Evolutionary conservation across 2,113 vertebrate genomes (phyloP).

Genomic region (Junco hyemalis): DNA sequence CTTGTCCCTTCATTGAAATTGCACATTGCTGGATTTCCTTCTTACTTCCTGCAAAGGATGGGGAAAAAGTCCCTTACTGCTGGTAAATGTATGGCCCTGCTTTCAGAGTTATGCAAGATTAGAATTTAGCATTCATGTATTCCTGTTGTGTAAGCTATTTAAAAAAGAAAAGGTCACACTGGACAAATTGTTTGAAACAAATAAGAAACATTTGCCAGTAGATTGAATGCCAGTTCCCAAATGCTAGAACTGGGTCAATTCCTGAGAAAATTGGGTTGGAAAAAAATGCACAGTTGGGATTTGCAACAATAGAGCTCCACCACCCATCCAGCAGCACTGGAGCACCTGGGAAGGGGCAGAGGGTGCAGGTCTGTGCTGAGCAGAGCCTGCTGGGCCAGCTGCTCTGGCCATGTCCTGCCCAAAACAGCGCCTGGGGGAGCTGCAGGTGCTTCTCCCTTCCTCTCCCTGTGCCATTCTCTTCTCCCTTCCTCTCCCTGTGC

Average conservation of each 20-base stretch:
- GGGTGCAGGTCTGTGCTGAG: not conserved
- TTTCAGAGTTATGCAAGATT: slow-evolving; percentile 15
- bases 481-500: not conserved
- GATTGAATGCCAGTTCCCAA: not conserved
- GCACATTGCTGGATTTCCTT: not conserved
- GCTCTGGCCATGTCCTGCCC: not conserved
- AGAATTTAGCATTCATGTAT: not conserved
- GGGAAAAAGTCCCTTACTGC: not conserved
- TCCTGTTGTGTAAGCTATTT: slow-evolving; percentile 11
- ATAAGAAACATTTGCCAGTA: not conserved
- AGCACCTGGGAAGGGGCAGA: accelerated
- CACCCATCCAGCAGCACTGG: not conserved
- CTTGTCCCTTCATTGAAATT: not conserved
- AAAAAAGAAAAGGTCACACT: not conserved
- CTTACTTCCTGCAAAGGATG: not conserved
- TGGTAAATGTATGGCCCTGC: not conserved
- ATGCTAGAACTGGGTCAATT: not conserved
- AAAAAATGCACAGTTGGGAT: not conserved
- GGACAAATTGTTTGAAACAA: not conserved
- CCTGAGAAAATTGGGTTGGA: slow-evolving; percentile 5
- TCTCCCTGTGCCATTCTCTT: not conserved
- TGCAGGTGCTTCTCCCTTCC: not conserved
- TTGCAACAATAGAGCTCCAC: not conserved
- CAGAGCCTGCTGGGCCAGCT: not conserved
- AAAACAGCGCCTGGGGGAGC: not conserved